Percentiles rank a stretch among this genome's conserved stretches.
Evolutionary conservation across 2,797 vertebrate genomes (phyloP).

Genomic region (Sternarchorhynchus goeldii): DNA sequence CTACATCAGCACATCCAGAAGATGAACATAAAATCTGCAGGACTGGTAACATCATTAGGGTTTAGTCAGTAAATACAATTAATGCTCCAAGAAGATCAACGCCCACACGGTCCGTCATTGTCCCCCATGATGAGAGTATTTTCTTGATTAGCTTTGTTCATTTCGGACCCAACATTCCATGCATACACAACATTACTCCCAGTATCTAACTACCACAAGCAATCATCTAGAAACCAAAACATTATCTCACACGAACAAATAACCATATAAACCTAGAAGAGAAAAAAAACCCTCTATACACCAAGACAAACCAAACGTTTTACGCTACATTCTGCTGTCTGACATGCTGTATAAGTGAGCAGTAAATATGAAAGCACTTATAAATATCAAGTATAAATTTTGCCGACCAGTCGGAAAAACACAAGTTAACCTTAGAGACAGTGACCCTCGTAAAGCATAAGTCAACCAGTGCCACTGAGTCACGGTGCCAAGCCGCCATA

Average conservation of each 20-base stretch:
- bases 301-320: too few species aligned
- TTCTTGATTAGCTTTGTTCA: background rate
- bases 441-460: background rate
- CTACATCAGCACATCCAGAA: background rate
- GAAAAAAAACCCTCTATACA: background rate
- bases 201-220: background rate
- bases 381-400: background rate
- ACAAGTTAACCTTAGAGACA: background rate
- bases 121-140: background rate
- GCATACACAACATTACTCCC: background rate
- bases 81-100: background rate
- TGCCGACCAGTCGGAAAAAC: background rate
- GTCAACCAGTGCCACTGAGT: background rate
- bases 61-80: too few species aligned
- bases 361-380: background rate
- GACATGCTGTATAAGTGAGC: too few species aligned
- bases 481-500: background rate
- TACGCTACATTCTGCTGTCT: too few species aligned
- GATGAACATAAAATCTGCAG: background rate
- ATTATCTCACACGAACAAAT: background rate
- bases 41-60: background rate
- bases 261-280: background rate
- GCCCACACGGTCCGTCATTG: background rate
- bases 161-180: background rate
- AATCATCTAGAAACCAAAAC: background rate